These are phyloP conservation scores for Scaptomyza polygonia DNA, from an alignment of 2,888 invertebrate genomes.

Conservation along the genomic window DNA sequence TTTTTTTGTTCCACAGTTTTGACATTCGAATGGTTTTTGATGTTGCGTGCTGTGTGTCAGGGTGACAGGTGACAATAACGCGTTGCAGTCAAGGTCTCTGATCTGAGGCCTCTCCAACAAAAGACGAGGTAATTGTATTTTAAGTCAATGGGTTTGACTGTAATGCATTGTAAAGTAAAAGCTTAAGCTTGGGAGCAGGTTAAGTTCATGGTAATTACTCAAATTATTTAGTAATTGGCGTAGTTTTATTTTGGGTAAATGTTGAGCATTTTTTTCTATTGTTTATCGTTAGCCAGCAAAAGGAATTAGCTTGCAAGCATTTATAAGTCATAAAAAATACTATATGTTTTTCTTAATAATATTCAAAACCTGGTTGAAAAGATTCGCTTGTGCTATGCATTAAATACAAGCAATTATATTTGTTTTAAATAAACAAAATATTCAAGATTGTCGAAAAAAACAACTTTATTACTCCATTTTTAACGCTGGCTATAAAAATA, in stretches of 20 bases:
- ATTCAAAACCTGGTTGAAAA: too few species aligned
- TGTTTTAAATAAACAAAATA: background rate
- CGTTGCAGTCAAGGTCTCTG: constrained; percentile 43
- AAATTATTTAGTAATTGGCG: background rate
- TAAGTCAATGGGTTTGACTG: constrained; percentile 7
- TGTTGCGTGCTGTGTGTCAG: constrained; percentile 52
- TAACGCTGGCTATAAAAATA: background rate
- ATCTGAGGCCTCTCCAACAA: constrained; percentile 2
- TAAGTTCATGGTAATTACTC: background rate
- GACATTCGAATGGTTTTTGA: constrained; percentile 36
- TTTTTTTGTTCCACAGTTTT: constrained; percentile 29
- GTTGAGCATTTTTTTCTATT: background rate
- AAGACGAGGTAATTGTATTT: constrained; percentile 21
- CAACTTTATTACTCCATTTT: background rate
- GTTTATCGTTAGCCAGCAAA: background rate
- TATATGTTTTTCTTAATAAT: too few species aligned
- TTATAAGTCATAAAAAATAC: background rate
- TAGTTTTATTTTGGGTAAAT: background rate
- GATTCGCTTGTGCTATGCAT: too few species aligned
- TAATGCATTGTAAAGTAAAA: background rate
- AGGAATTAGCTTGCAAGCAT: background rate
- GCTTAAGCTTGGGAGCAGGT: background rate
- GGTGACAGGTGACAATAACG: constrained; percentile 52
- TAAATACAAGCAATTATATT: background rate
- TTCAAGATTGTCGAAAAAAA: background rate